Base-by-base conservation (phyloP, 2,888 invertebrate genomes). In the Rhimphoctona megacephalus region DNA sequence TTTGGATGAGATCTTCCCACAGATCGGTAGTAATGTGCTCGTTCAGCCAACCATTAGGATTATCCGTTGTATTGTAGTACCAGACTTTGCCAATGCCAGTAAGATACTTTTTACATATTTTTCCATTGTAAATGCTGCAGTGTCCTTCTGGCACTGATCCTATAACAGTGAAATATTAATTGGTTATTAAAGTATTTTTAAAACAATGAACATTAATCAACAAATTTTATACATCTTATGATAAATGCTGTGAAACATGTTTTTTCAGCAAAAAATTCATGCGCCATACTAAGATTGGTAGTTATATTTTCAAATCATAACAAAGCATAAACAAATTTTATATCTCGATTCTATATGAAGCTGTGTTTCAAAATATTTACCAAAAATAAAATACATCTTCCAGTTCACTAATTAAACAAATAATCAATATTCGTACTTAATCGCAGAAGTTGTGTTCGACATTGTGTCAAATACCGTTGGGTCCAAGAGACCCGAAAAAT, bases 71-170 rank as follows among this genome's bases (percentile, higher is more conserved):
- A 88, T 96, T 95, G 91, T 97, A 97, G 93, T 97, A 97, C 97
- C 97, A 98, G 74, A 97, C 97, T 72, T 95, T 94, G 1, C 95
- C 95, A 83, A 96, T 96, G 25, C 96, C 96, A 76, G 95, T 96
- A 72, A 96, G 95, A 93, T 96, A 96, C 88, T 96, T 95, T 93
- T 96, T 96, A 94, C 98, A 98, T 90, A 97, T 96, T 93, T 97
- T 96, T 81, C 98, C 98, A 95, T 96, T 97, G 94, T 98, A 98
- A 54, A 97, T 97, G 80, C 97, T 97, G 95, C 98, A 98, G 94
- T 97, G 97, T 85, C 98, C 97, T 80, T 90, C 74, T 14, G 54
- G 36, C 1, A 7, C 25, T 11, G 84, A 81, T 25, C 64, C 86
- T 61, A 17, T 6, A 61, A 61, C 3, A 17, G 30, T 30, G 30